Percentiles rank a stretch among this genome's conserved stretches.
Evolutionary conservation across 2,113 vertebrate species (phyloP).

Genomic region (Gallinago media): DNA sequence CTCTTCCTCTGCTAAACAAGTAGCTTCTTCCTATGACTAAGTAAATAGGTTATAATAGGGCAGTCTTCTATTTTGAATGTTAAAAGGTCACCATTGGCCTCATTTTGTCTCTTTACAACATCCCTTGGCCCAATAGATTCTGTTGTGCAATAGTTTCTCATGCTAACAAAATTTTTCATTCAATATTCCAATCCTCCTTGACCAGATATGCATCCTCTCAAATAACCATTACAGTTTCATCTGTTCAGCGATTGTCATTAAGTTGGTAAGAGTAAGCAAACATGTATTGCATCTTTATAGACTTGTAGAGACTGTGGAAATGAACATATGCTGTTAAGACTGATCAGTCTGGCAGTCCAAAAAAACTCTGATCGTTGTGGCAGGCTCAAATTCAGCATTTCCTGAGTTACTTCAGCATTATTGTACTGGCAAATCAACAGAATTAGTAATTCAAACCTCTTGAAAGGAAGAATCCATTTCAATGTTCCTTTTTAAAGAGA

Average conservation of each 20-base stretch:
- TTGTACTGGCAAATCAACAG: neutral
- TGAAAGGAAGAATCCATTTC: conserved; percentile 1
- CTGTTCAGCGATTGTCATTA: neutral
- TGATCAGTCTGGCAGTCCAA: conserved; percentile 17
- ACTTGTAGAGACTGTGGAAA: neutral
- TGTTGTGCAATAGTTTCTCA: neutral
- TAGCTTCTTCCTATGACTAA: neutral
- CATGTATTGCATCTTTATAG: neutral
- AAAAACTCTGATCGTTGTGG: neutral
- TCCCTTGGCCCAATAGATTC: neutral
- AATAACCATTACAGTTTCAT: neutral
- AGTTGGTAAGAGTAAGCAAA: conserved; percentile 15
- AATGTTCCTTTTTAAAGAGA: neutral
- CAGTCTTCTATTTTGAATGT: neutral
- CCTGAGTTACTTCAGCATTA: neutral
- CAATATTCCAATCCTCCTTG: neutral
- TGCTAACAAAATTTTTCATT: neutral
- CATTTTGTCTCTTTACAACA: neutral
- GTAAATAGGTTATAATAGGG: neutral
- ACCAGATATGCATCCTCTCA: neutral
- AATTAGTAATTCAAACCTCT: conserved; percentile 21
- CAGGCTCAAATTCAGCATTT: neutral
- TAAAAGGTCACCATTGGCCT: neutral
- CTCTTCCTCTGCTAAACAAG: neutral
- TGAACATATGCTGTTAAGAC: neutral